Evolutionary conservation across 2,113 vertebrate species (phyloP), one percentile per base, ranked within the genome.

Genomic region (Bolborhynchus lineola): DNA sequence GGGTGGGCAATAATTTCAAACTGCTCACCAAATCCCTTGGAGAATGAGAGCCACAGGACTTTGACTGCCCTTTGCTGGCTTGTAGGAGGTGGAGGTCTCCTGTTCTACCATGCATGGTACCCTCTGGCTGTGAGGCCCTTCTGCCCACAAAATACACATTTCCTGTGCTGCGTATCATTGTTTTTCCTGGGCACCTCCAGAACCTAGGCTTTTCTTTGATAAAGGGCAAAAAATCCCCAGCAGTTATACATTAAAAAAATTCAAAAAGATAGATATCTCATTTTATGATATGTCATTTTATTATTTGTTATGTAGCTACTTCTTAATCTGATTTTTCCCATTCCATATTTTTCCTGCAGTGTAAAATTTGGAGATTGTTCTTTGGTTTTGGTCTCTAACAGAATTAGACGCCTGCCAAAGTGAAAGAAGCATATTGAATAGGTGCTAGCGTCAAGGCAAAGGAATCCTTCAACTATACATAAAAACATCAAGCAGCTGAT

Each of bases 371-470:
- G 44, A 24, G 41, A 39, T 57, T 1, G 7, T 82, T 57, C 39
- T 85, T 92, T 62, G 35, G 9, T 25, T 90, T 94, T 93, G 24
- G 16, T 82, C 28, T 80, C 44, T 82, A 53, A 49, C 25, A 80
- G 53, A 88, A 75, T 71, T 82, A 68, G 57, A 62, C 47, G 70
- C 17, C 16, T 80, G 67, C 52, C 63, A 55, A 80, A 80, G 24
- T 53, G 68, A 59, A 37, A 55, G 13, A 59, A 75, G 60, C 75
- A 50, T 88, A 59, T 60, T 50, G 88, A 59, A 81, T 21, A 70
- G 28, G 20, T 88, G 25, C 13, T 29, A 65, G 9, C 11, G n/a
- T 60, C 28, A 53, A 74, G 71, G 41, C 31, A 90, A 75, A 90
- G 53, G 68, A 70, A 84, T 92, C 64, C 86, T 81, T 81, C 52